A percentile compares a stretch with the other conserved stretches of the same genome.
phyloP scores from a whole-genome alignment of 2,113 vertebrate genomes.

The Aptenodytes forsteri region DNA sequence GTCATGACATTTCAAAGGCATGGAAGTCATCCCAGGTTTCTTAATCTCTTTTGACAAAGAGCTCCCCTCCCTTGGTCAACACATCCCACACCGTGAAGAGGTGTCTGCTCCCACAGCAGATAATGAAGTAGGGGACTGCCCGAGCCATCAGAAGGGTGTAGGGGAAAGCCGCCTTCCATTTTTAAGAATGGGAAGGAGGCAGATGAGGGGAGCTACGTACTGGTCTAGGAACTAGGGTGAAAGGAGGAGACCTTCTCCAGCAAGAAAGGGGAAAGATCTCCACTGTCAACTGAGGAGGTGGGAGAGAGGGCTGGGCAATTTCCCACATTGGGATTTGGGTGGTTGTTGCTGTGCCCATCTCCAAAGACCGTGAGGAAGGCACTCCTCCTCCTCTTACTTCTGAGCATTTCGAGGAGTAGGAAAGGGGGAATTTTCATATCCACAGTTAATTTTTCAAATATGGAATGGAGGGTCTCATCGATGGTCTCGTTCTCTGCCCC shows the following conservation, averaged over 20 bases:
- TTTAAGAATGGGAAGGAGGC: neutral
- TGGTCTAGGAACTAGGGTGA: neutral
- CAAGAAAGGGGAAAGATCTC: neutral
- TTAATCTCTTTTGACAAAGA: too few species aligned
- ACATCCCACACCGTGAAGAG: rapidly evolving
- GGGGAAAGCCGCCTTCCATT: neutral
- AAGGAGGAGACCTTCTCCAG: neutral
- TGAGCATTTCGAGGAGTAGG: neutral
- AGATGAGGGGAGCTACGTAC: neutral
- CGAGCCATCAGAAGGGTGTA: rapidly evolving
- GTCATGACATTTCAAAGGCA: neutral
- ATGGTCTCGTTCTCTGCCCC: neutral
- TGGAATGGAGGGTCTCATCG: neutral
- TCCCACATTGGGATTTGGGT: neutral
- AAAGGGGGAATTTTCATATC: neutral
- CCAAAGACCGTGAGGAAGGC: neutral
- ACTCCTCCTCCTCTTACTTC: neutral
- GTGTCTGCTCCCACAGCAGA: neutral
- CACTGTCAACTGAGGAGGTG: neutral
- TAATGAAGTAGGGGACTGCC: rapidly evolving
- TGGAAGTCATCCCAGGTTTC: neutral
- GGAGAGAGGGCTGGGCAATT: neutral
- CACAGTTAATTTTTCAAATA: neutral
- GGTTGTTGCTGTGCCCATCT: neutral
- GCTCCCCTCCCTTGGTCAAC: neutral